These are phyloP conservation scores for Lycia hirtaria DNA, from an alignment of 2,888 invertebrate genomes.

Conservation along the genomic window DNA sequence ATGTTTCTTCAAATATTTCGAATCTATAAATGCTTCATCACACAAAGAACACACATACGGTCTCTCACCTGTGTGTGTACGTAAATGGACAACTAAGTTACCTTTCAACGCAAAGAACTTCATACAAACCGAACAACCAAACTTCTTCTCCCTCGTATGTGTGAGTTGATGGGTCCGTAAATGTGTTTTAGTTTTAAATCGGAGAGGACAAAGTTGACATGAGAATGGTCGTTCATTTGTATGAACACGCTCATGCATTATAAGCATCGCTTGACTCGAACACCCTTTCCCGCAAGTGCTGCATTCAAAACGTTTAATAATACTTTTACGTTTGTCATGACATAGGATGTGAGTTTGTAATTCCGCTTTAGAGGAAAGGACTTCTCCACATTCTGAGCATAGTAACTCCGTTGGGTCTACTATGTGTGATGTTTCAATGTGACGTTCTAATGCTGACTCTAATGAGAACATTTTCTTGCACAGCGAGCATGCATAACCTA, in stretches of 20 bases:
- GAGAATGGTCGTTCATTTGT: conserved; percentile 80
- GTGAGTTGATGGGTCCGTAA: conserved; percentile 79
- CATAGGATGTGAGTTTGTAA: conserved; percentile 63
- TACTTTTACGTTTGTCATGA: conserved; percentile 62
- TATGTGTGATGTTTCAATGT: conserved; percentile 73
- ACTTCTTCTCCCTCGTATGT: conserved; percentile 81
- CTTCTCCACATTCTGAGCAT: conserved; percentile 74
- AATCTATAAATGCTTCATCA: conserved; percentile 81
- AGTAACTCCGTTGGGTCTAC: conserved; percentile 64
- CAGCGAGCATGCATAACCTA: conserved; percentile 76
- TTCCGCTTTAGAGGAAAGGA: conserved; percentile 64
- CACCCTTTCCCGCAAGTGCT: conserved; percentile 75
- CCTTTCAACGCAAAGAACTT: conserved; percentile 83
- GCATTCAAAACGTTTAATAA: conserved; percentile 74
- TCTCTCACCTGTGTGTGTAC: conserved; percentile 81
- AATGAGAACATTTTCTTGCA: conserved; percentile 81
- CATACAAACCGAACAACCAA: conserved; percentile 83
- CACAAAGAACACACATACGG: conserved; percentile 79
- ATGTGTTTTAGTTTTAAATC: conserved; percentile 82
- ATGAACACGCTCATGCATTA: conserved; percentile 82
- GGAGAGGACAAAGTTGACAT: conserved; percentile 73
- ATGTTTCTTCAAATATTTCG: conserved; percentile 82
- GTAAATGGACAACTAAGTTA: conserved; percentile 78
- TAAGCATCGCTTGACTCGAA: conserved; percentile 78
- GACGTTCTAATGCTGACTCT: conserved; percentile 74